Conservation (phyloP, 2,888 invertebrate species). For the Zaprionus lineosus region DNA sequence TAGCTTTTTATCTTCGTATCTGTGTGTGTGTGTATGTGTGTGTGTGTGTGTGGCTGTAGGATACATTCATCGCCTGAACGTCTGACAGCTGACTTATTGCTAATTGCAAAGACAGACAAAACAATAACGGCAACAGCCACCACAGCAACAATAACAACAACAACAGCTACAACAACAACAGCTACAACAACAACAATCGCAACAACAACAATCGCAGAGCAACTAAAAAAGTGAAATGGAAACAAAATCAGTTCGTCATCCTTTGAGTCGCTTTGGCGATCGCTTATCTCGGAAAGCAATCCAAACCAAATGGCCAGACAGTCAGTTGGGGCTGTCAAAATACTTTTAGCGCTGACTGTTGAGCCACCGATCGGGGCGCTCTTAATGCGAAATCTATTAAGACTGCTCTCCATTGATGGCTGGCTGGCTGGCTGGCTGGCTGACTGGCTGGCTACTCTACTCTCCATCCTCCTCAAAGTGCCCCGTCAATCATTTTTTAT, state of each 20-base stretch:
- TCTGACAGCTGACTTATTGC: slow-evolving; percentile 78
- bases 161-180: slow-evolving; percentile 14
- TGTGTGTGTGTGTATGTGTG: not conserved
- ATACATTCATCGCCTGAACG: slow-evolving; percentile 47
- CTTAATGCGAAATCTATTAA: slow-evolving; percentile 78
- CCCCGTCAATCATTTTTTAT: slow-evolving; percentile 77
- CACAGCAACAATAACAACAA: slow-evolving; percentile 3
- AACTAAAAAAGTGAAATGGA: slow-evolving; percentile 33
- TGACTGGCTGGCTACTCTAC: slow-evolving; percentile 9
- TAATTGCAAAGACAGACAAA: slow-evolving; percentile 62
- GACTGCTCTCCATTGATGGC: slow-evolving; percentile 32
- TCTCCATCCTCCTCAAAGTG: slow-evolving; percentile 45
- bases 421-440: slow-evolving; percentile 11
- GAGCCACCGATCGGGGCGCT: slow-evolving; percentile 21
- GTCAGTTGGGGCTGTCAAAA: slow-evolving; percentile 76
- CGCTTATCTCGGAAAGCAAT: slow-evolving; percentile 65
- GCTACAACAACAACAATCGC: slow-evolving; percentile 7
- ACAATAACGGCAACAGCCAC: slow-evolving; percentile 15
- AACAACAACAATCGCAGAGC: slow-evolving; percentile 7
- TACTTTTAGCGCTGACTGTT: slow-evolving; percentile 71
- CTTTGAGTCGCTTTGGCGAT: slow-evolving; percentile 52
- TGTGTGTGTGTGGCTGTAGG: slow-evolving; percentile 27
- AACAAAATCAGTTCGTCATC: slow-evolving; percentile 70
- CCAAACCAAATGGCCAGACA: too few species aligned
- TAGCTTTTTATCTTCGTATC: not conserved